Base-by-base conservation (phyloP, 2,797 vertebrate genomes). In the Schizothorax lantsangensis region DNA sequence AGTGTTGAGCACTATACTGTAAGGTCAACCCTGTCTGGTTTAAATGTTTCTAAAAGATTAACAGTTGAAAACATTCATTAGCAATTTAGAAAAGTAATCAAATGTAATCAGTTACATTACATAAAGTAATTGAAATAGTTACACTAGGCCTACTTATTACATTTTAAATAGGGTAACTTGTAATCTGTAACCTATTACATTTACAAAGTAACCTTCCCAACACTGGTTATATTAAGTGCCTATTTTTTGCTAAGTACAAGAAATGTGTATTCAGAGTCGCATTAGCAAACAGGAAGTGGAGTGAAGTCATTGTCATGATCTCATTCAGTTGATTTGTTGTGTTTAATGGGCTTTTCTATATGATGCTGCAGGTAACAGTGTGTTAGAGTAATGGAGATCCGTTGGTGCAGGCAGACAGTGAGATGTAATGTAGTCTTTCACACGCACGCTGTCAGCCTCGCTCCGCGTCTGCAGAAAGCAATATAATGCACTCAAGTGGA, bases 401-500 rank as follows among this genome's bases (percentile, higher is more conserved):
- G 81, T 84, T 43, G 2, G 79, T 89, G 84, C 43, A 47, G 52
- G 73, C 83, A 84, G 52, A 86, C 52, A 15, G 40, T 68, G 49
- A 79, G 66, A n/a, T 73, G 30, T 87, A 89, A 88, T 74, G 68
- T 71, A 82, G 75, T 77, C 57, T 89, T 68, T 87, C 84, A 86
- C 38, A 69, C 84, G 38, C 7, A 14, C 45, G 45, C 81, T 19
- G 10, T n/a, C 10, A 12, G 33, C 40, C 40, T 66, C 33, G 14
- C 33, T 47, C 23, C 19, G 45, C 33, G 3, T 54, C 12, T 38
- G 10, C 19, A 8, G 59, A 84, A 84, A 40, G 84, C 85, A 88
- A 82, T 87, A 80, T 79, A 85, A 91, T 87, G 81, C 84, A 89
- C 87, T 88, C 64, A 81, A 84, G 59, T 80, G 86, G 84, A 64